Evolutionary conservation across 1,140 invertebrate genomes (phyloP).

Genomic region (Octopus sinensis): DNA sequence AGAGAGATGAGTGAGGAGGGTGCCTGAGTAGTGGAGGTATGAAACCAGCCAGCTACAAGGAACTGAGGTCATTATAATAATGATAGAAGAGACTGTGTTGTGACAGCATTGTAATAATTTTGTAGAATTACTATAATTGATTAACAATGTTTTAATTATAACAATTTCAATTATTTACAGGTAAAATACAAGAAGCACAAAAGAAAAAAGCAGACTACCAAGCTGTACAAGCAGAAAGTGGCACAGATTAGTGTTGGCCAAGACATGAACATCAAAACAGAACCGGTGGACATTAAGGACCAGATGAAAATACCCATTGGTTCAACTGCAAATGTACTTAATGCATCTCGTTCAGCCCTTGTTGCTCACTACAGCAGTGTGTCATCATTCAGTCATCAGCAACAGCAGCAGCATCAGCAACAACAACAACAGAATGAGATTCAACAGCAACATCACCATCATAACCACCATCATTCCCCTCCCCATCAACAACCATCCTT

Average conservation of each 20-base stretch:
- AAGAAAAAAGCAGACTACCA: conserved; percentile 24
- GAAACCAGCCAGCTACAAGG: too few relatives aligned
- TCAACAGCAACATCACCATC: neutral
- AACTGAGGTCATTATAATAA: too few relatives aligned
- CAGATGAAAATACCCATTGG: conserved; percentile 8
- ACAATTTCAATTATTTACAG: conserved; percentile 51
- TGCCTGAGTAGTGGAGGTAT: too few relatives aligned
- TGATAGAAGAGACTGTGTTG: too few relatives aligned
- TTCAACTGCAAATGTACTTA: neutral
- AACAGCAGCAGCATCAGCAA: neutral
- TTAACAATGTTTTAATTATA: too few relatives aligned
- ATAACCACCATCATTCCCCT: neutral
- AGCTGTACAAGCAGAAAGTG: conserved; percentile 30
- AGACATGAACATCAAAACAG: conserved; percentile 12
- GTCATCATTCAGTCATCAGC: neutral
- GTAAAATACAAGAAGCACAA: conserved; percentile 90
- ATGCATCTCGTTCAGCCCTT: neutral
- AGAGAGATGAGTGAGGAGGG: too few relatives aligned
- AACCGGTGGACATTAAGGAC: neutral
- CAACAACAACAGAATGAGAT: neutral
- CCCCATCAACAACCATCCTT: neutral
- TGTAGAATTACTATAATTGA: too few relatives aligned
- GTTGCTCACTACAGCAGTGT: conserved; percentile 1
- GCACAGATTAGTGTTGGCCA: conserved; percentile 26
- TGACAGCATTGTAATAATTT: too few relatives aligned